phyloP scores from a whole-genome alignment of 2,113 vertebrate genomes.

The Azemiops feae region DNA sequence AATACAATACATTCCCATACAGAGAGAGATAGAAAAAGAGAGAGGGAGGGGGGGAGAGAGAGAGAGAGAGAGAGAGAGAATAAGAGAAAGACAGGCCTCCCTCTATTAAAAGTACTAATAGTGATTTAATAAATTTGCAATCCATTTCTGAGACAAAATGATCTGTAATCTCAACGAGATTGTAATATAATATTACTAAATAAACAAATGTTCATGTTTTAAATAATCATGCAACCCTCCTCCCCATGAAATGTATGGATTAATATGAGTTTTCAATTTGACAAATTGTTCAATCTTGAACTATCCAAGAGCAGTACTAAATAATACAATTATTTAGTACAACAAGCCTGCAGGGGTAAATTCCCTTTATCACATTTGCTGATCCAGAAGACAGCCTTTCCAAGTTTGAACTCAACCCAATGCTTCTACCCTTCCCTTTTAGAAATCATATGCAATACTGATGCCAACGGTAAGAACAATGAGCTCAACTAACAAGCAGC shows the following conservation, averaged over 20 bases:
- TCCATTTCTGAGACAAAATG: not conserved
- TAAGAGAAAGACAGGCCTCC: not conserved
- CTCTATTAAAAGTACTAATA: not conserved
- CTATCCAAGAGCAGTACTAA: not conserved
- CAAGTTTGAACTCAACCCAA: not conserved
- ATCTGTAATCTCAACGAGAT: not conserved
- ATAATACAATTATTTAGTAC: not conserved
- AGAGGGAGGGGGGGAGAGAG: too few relatives aligned
- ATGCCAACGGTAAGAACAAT: not conserved
- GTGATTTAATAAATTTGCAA: constrained; percentile 9
- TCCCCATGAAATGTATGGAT: not conserved
- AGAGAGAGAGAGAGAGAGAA: too few relatives aligned
- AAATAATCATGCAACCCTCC: not conserved
- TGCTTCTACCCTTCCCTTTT: not conserved
- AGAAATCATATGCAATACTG: not conserved
- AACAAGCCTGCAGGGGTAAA: not conserved
- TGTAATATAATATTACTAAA: not conserved
- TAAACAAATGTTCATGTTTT: not conserved
- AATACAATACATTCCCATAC: too few relatives aligned
- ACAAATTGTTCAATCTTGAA: not conserved
- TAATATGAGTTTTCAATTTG: not conserved
- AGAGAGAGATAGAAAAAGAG: too few relatives aligned
- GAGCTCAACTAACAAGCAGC: not conserved
- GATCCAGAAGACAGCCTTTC: not conserved
- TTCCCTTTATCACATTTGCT: not conserved